Percentiles rank a stretch among this genome's conserved stretches.
Conservation (phyloP, 2,797 vertebrate genomes). For the Hoplostethus atlanticus region DNA sequence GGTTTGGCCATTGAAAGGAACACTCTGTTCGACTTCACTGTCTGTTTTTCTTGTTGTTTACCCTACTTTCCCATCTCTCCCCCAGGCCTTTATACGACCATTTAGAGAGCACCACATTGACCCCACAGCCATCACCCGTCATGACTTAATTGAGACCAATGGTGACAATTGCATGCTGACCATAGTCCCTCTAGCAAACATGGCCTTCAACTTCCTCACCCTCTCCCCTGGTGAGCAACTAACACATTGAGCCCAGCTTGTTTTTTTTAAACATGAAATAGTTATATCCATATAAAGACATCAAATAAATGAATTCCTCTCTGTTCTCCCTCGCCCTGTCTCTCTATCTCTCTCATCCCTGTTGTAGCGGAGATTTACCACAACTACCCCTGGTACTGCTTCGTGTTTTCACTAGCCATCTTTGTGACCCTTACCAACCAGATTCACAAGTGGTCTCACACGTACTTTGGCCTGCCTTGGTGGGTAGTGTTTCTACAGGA, state of each 20-base stretch:
- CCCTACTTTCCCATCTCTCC: neutral
- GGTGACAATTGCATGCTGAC: constrained; percentile 99
- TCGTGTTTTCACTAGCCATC: constrained; percentile 92
- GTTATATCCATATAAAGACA: neutral
- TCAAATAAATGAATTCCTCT: neutral
- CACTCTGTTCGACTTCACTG: neutral
- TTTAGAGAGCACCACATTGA: constrained; percentile 99
- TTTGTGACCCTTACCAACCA: constrained; percentile 98
- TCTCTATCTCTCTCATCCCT: constrained; percentile 16
- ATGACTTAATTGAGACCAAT: constrained; percentile 99
- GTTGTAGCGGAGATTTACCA: constrained; percentile 87
- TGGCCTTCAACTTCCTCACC: constrained; percentile 94
- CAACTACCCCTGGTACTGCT: constrained; percentile 93
- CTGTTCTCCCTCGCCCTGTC: constrained; percentile 4
- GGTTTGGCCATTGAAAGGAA: neutral
- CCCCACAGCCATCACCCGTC: constrained; percentile 97
- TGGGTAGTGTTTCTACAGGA: constrained; percentile 95
- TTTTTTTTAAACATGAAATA: neutral
- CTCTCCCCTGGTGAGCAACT: constrained; percentile 88
- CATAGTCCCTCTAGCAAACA: constrained; percentile 90
- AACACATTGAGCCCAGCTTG: constrained; percentile 18
- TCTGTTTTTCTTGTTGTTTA: neutral
- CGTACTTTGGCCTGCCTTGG: constrained; percentile 93
- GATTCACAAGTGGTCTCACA: constrained; percentile 99
- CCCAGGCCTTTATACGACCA: constrained; percentile 96